A percentile compares a stretch with the other conserved stretches of the same genome.
These are phyloP conservation scores for Craterocephalus amniculus DNA, from an alignment of 2,797 vertebrate genomes.

Conservation along the genomic window DNA sequence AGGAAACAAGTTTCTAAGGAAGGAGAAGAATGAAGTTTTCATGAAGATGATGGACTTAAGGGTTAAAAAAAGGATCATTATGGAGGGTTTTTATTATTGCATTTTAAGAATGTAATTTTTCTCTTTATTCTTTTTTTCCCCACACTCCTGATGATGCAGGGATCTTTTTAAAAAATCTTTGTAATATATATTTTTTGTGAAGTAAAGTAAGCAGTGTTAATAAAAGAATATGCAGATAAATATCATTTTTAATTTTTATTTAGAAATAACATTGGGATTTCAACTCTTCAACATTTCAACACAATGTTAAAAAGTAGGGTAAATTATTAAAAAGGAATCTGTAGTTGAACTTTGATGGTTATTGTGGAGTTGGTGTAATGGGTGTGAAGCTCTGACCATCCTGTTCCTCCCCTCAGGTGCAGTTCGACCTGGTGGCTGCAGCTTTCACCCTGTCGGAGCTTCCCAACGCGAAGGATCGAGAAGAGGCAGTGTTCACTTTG, in stretches of 20 bases:
- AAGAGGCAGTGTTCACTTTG: conserved; percentile 78
- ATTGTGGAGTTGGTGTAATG: neutral
- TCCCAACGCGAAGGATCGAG: conserved; percentile 69
- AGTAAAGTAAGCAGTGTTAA: neutral
- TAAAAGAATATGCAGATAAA: no score
- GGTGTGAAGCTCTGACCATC: neutral
- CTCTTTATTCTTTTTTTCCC: neutral
- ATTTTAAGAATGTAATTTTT: neutral
- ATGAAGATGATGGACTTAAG: no score
- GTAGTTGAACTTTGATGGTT: neutral
- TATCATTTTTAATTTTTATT: no score
- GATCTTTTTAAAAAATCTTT: neutral
- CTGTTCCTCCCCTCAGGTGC: conserved; percentile 77
- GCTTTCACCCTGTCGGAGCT: conserved; percentile 90
- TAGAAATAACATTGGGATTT: no score
- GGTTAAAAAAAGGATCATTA: no score
- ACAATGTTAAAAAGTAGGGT: no score
- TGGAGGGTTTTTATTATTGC: no score
- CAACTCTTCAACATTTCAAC: no score
- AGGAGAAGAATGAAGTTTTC: no score
- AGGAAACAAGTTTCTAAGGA: no score
- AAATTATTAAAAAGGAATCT: neutral
- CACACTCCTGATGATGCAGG: neutral
- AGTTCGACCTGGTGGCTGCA: conserved; percentile 86
- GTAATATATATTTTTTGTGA: neutral